Conservation (phyloP, 37 sponge, comb jelly and placozoan genomes). For the Cliona cf. orientalis region DNA sequence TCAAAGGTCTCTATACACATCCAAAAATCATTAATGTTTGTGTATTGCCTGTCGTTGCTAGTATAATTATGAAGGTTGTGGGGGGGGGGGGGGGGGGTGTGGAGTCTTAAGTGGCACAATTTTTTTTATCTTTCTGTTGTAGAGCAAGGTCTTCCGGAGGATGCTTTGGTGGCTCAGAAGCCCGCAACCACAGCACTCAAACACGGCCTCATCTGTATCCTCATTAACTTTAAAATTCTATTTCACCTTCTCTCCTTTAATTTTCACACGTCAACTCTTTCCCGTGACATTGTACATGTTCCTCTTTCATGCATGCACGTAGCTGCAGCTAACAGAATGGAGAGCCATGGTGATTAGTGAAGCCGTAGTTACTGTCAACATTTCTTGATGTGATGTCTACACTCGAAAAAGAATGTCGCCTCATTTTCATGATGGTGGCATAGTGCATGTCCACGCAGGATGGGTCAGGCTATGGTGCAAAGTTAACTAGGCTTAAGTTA, state of each 20-base stretch:
- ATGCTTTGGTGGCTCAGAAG: conserved; percentile 18
- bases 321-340: no score
- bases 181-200: conserved; percentile 26
- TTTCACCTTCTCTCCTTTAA: neutral
- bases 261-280: neutral
- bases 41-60: neutral
- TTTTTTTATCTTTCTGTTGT: neutral
- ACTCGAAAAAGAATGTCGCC: no score
- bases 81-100: no score
- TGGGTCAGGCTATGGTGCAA: no score
- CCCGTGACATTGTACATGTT: no score
- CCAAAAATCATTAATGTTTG: conserved; percentile 4
- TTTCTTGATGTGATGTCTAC: no score
- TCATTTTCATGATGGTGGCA: no score
- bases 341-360: no score
- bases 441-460: no score
- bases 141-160: conserved; percentile 59
- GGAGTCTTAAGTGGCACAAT: neutral
- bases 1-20: conserved; percentile 16
- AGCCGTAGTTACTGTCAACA: no score
- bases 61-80: no score
- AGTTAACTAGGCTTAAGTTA: no score
- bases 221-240: neutral
- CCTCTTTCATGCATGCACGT: neutral
- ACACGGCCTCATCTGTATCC: conserved; percentile 46